phyloP scores from a whole-genome alignment of 2,797 vertebrate genomes.

The Potorous gilbertii region DNA sequence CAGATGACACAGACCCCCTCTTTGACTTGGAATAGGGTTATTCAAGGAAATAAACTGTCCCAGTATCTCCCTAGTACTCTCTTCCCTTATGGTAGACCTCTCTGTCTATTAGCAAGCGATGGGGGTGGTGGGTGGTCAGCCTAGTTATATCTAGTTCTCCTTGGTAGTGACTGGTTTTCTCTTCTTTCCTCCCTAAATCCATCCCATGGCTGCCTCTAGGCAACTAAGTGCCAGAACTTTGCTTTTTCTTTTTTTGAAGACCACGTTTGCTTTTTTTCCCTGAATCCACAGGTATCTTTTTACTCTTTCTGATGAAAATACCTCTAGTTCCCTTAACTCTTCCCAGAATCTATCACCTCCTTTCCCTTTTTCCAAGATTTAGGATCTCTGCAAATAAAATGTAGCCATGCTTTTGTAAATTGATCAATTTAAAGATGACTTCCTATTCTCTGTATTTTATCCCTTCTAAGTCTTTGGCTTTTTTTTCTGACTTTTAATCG shows the following conservation, averaged over 20 bases:
- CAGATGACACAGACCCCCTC: not conserved
- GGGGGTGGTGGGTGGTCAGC: not conserved
- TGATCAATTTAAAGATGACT: not conserved
- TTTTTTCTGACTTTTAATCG: not conserved
- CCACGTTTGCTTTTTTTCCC: constrained; percentile 44
- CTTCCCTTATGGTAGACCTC: not conserved
- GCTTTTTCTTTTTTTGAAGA: constrained; percentile 31
- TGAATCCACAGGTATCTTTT: constrained; percentile 49
- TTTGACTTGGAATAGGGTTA: not conserved
- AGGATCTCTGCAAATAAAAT: not conserved
- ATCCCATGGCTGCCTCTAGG: constrained; percentile 19
- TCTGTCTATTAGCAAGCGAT: not conserved
- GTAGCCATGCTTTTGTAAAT: not conserved
- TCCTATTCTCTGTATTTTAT: not conserved
- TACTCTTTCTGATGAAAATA: constrained; percentile 19
- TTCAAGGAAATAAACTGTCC: not conserved
- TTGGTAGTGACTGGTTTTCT: accelerated
- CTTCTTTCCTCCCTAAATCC: constrained; percentile 22
- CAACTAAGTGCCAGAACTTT: constrained; percentile 48
- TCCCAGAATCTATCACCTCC: not conserved
- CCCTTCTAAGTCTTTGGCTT: not conserved
- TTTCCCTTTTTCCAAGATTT: not conserved
- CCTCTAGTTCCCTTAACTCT: not conserved
- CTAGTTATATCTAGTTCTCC: not conserved
- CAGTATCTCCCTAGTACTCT: not conserved